Conservation (phyloP, 1,140 invertebrate species). For the Euura lappo region DNA sequence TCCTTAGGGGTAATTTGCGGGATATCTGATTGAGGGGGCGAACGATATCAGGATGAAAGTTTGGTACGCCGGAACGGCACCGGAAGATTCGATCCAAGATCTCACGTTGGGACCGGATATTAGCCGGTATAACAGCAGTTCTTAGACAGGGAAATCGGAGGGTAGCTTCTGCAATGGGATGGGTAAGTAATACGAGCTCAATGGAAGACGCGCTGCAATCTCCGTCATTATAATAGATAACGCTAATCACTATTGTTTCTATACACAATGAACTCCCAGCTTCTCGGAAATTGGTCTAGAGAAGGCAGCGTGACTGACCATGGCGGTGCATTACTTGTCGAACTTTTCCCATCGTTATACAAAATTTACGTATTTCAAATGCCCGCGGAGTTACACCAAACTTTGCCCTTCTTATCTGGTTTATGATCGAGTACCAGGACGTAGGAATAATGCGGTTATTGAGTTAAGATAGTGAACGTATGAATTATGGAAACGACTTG, state of each 20-base stretch:
- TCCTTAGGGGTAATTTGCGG: not conserved
- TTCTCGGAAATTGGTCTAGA: slow-evolving; percentile 8
- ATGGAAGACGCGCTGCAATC: slow-evolving; percentile 34
- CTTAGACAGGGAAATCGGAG: slow-evolving; percentile 4
- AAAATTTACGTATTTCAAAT: slow-evolving; percentile 50
- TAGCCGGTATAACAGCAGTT: slow-evolving; percentile 27
- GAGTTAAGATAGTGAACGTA: slow-evolving; percentile 10
- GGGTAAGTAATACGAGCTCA: not conserved
- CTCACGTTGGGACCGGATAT: slow-evolving; percentile 38
- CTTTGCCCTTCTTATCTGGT: slow-evolving; percentile 43
- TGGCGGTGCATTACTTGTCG: slow-evolving; percentile 6
- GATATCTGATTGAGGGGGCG: slow-evolving; percentile 9
- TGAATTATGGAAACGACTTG: slow-evolving; percentile 1
- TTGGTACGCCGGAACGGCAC: slow-evolving; percentile 23
- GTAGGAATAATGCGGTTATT: slow-evolving; percentile 40
- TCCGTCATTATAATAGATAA: slow-evolving; percentile 45
- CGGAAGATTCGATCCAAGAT: slow-evolving; percentile 38
- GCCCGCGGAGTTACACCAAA: slow-evolving; percentile 34
- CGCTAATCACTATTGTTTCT: slow-evolving; percentile 53
- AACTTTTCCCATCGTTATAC: slow-evolving; percentile 30
- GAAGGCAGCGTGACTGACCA: too few species aligned
- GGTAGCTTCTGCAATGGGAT: not conserved
- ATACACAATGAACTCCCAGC: slow-evolving; percentile 39
- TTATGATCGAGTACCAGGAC: slow-evolving; percentile 44
- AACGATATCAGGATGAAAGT: slow-evolving; percentile 26